Evolutionary conservation across 2,113 vertebrate genomes (phyloP), one percentile per base, ranked within the genome.

Genomic region (Brachypteracias leptosomus): DNA sequence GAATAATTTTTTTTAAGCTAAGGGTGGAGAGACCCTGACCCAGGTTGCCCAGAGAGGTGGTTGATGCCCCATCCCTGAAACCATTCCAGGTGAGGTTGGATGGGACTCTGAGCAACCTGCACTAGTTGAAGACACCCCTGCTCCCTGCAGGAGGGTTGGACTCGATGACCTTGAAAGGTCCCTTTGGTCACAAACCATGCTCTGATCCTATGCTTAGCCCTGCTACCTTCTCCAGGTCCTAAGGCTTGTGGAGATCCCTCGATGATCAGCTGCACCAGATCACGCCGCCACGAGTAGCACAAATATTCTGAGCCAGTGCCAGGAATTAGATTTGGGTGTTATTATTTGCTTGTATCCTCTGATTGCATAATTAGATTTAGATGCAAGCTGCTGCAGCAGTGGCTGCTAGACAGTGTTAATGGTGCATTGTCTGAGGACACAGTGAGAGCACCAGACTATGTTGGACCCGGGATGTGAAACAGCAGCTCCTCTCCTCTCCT

Each of bases 201-300:
- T 22, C 29, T 65, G 38, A 42, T 65, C 21, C 62, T 42, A 46
- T 66, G 28, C 22, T n/a, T 19, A 40, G 28, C 14, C 28, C 31
- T 72, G 35, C 40, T 21, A 3, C n/a, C n/a, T 55, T 59, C 44
- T 61, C 40, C 78, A 80, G 33, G 17, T 40, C 29, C 33, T 29
- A 13, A 33, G 7, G 20, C 51, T n/a, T 96, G 46, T 28, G 86
- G 57, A 25, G 46, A 55, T 55, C 70, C 25, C 26, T 46, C 52
- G 22, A 28, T 18, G 36, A 51, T 51, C 65, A 49, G 40, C 67
- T 47, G 40, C 40, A 38, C 16, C 54, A 28, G 44, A 13, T 14
- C 63, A 25, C 0, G 0, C 29, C 46, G 49, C 49, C 7, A 16
- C 0, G 3, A 75, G 36, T 10, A 33, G 44, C 8, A 55, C 52